Conservation (phyloP, 92 coral and sea anemone genomes). For the Phenganax marumi region DNA sequence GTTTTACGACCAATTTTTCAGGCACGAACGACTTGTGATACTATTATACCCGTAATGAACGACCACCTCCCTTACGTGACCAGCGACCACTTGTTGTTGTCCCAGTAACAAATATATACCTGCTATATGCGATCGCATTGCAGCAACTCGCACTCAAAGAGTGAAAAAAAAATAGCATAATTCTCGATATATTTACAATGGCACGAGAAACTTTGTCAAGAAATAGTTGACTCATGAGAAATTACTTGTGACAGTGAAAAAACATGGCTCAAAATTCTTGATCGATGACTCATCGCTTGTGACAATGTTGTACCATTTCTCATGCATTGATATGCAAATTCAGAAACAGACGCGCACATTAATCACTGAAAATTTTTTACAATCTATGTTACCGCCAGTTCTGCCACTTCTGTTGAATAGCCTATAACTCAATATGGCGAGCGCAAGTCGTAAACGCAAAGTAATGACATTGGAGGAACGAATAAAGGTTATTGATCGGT, state of each 20-base stretch:
- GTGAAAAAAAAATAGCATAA: background rate
- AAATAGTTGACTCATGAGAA: no score
- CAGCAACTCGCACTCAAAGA: background rate
- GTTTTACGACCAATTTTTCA: background rate
- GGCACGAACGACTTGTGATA: background rate
- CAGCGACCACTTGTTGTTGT: background rate
- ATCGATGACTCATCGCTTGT: no score
- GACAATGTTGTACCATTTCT: no score
- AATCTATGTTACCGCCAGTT: background rate
- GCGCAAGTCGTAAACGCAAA: slow-evolving; percentile 11
- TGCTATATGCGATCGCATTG: background rate
- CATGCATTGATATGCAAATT: no score
- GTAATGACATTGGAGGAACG: slow-evolving; percentile 21
- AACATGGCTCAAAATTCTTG: no score
- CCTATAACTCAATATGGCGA: background rate
- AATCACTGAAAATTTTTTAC: background rate
- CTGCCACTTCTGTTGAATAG: background rate
- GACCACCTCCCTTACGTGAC: background rate
- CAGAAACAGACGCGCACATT: no score
- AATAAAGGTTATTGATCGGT: background rate
- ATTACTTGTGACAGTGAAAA: no score
- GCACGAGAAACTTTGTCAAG: background rate
- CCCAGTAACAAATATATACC: background rate
- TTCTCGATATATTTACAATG: background rate
- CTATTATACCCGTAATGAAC: background rate